Percentiles rank a stretch among this genome's conserved stretches.
Evolutionary conservation across 37 sponge, comb jelly and placozoan species (phyloP).

Genomic region (Dysidea cf. avara): DNA sequence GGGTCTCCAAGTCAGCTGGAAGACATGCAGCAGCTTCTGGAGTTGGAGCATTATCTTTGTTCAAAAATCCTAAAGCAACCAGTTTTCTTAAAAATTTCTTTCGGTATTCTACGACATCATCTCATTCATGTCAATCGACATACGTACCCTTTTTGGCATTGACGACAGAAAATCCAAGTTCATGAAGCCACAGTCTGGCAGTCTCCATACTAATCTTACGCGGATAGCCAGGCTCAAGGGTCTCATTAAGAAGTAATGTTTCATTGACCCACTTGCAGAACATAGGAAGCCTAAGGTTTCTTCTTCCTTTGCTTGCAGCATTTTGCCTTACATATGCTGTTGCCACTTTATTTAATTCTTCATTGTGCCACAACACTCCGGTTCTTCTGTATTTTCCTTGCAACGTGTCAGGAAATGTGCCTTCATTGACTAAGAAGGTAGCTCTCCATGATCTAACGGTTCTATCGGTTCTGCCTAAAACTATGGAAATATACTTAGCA

Average conservation of each 20-base stretch:
- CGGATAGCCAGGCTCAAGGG: conserved; percentile 37
- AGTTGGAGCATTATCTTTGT: not conserved
- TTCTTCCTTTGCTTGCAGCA: conserved; percentile 28
- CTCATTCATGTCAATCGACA: conserved; percentile 16
- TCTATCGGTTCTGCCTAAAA: not conserved
- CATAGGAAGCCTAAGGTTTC: conserved; percentile 21
- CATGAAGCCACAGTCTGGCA: conserved; percentile 36
- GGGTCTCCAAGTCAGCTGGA: not conserved
- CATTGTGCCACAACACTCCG: conserved; percentile 26
- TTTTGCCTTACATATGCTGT: conserved; percentile 23
- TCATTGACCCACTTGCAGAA: conserved; percentile 42
- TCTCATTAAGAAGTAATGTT: not conserved
- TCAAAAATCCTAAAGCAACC: not conserved
- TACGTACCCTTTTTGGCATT: conserved; percentile 18
- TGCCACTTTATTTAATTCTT: conserved; percentile 11
- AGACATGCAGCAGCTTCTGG: not conserved
- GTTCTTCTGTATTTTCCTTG: conserved; percentile 34
- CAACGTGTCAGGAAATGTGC: conserved; percentile 24
- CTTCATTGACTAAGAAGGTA: conserved; percentile 4
- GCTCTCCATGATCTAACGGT: conserved; percentile 25
- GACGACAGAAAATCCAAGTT: too few relatives aligned
- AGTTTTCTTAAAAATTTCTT: conserved; percentile 1
- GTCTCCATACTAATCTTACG: conserved; percentile 17
- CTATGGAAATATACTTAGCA: not conserved
- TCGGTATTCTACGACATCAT: conserved; percentile 28